phyloP scores from a whole-genome alignment of 2,888 invertebrate genomes.

The Latheticus oryzae region DNA sequence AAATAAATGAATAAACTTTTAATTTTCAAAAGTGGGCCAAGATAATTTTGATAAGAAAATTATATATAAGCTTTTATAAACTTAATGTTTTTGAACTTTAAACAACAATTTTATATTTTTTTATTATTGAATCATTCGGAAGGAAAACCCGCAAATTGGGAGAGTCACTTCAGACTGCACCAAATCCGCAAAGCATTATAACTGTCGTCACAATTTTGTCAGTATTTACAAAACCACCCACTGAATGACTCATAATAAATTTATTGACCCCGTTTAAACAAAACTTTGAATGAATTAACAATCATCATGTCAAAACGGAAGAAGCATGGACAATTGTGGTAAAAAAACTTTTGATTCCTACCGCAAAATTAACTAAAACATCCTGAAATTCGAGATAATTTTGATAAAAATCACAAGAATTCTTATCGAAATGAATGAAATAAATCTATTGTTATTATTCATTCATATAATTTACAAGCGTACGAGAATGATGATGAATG shows the following conservation, averaged over 20 bases:
- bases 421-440: slow-evolving; percentile 15
- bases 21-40: not conserved
- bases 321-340: slow-evolving; percentile 9
- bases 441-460: slow-evolving; percentile 21
- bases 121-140: slow-evolving; percentile 12
- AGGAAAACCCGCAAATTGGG: slow-evolving; percentile 14
- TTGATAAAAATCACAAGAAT: slow-evolving; percentile 18
- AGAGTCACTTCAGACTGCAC: slow-evolving; percentile 5
- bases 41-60: not conserved
- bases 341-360: too few species aligned
- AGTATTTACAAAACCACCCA: slow-evolving; percentile 30
- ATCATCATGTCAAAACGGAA: slow-evolving; percentile 17
- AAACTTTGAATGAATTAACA: too few species aligned
- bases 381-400: slow-evolving; percentile 15
- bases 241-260: slow-evolving; percentile 15
- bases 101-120: too few species aligned
- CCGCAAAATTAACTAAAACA: slow-evolving; percentile 27
- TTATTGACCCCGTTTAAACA: slow-evolving; percentile 25
- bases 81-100: too few species aligned
- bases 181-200: slow-evolving; percentile 3
- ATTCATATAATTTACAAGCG: slow-evolving; percentile 20
- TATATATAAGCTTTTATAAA: too few species aligned
- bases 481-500: slow-evolving; percentile 11
- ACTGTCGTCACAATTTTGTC: slow-evolving; percentile 8
- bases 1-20: not conserved